These are phyloP conservation scores for Adineta ricciae DNA, from an alignment of 2,888 invertebrate species.

Conservation along the genomic window DNA sequence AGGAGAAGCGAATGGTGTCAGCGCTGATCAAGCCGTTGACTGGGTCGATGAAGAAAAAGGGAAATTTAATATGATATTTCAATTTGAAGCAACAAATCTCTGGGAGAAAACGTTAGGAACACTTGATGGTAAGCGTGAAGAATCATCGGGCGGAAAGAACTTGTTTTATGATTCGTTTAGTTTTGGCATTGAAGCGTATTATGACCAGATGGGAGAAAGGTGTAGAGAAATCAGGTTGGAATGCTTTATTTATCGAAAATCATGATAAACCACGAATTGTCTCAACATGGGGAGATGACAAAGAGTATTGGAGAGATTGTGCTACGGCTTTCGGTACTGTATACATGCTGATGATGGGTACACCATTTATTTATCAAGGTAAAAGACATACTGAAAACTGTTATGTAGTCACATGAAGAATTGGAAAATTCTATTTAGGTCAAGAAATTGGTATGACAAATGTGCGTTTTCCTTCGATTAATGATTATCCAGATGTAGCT, in stretches of 20 bases:
- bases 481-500: not conserved
- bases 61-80: slow-evolving; percentile 18
- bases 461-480: not conserved
- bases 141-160: too few relatives aligned
- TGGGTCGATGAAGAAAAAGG: not conserved
- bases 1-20: not conserved
- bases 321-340: not conserved
- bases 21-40: not conserved
- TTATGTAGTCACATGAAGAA: too few relatives aligned
- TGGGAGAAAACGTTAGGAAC: slow-evolving; percentile 1
- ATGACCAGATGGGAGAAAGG: slow-evolving; percentile 10
- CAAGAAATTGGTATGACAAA: slow-evolving; percentile 22
- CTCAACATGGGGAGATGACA: not conserved
- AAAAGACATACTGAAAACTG: not conserved
- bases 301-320: slow-evolving; percentile 3
- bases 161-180: not conserved
- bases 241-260: slow-evolving; percentile 8
- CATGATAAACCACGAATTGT: slow-evolving; percentile 19
- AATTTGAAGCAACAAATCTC: slow-evolving; percentile 18
- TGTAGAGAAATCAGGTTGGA: slow-evolving; percentile 2
- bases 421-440: not conserved
- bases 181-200: slow-evolving; percentile 11
- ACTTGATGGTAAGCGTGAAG: not conserved
- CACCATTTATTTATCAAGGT: slow-evolving; percentile 8
- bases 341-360: slow-evolving; percentile 17